Base-by-base conservation (phyloP, 2,113 vertebrate genomes). In the Pollimyrus isidori region DNA sequence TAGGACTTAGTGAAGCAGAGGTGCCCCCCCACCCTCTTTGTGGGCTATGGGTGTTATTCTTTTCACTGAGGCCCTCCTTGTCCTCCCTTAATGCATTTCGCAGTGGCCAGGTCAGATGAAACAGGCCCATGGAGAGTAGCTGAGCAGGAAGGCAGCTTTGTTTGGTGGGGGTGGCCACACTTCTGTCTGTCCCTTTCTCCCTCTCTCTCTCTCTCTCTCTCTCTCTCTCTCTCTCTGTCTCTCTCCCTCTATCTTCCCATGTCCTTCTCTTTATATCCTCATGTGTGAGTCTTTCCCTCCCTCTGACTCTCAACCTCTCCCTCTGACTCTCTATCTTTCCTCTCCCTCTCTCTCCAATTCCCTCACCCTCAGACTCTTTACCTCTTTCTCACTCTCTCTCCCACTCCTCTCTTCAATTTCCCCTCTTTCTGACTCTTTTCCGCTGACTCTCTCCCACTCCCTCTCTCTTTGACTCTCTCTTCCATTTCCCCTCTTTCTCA, bases 81-180 rank as follows among this genome's bases (percentile, higher is more conserved):
- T 83, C 80, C 45, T 48, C 42, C 42, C 80, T 83, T 46, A 83
- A 83, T 83, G 80, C 80, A 83, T 83, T 83, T 83, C 7, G 42
- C 80, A 83, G 80, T 83, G 80, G 42, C 42, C 80, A 45, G 80
- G 80, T 83, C 80, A 83, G 21, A 83, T 48, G 80, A 83, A 83
- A 48, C 80, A 83, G 80, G 80, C 42, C 80, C 39, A 46, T 11
- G 21, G 39, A 83, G 80, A 83, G 39, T 42, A 83, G 80, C 80
- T 48, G 45, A 48, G 80, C 42, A 48, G 80, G 39, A 83, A 48
- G 21, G 39, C 39, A 48, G 19, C 80, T 83, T 83, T 83, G 80
- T 83, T 48, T 48, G 17, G 39, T 83, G 21, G 42, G 80, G 80
- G 17, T 45, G 21, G 21, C 19, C 30, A 83, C 7, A 7, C 39